Evolutionary conservation across 1,140 invertebrate species (phyloP), one percentile per base, ranked within the genome.

Genomic region (Bombus pyrosoma): DNA sequence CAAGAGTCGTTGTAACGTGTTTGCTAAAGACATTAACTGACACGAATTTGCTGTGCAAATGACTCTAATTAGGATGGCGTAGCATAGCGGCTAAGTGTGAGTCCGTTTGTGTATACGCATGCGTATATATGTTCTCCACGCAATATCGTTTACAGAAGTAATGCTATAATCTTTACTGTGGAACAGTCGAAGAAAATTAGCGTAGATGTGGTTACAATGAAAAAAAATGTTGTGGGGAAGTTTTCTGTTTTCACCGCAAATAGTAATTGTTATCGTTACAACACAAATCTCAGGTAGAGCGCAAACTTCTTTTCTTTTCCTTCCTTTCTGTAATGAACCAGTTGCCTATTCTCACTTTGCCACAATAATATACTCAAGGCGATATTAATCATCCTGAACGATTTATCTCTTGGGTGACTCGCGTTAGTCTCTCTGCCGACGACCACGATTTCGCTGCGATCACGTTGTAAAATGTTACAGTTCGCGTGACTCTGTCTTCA

Each of bases 41-140:
- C 78, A 64, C 71, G 69, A 85, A 85, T 74, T 85, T 68, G 34
- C 43, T 37, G 77, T 85, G 59, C 34, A 85, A 85, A 85, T 85
- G 57, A 72, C 41, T 84, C 69, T 73, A 81, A 85, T 81, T 85
- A 73, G 77, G 32, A 73, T 74, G 34, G 57, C 59, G n/a, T 62
- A 62, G 32, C n/a, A 15, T 1, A 47, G 13, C 15, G 9, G 22
- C n/a, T 12, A 32, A 37, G 41, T 15, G 22, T 37, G 74, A 22
- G 22, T 28, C 8, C 53, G 47, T 43, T 84, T 73, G 8, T 3
- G 3, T 28, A 13, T n/a, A 53, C 6, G 68, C 9, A 22, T n/a
- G 13, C 3, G 28, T 15, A 22, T 32, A 8, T 22, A 62, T 28
- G 15, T 68, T 68, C 18, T 10, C 28, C 53, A 64, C 25, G 43